Percentiles rank a stretch among this genome's conserved stretches.
phyloP scores from a whole-genome alignment of 2,113 vertebrate genomes.

The Steatornis caripensis region DNA sequence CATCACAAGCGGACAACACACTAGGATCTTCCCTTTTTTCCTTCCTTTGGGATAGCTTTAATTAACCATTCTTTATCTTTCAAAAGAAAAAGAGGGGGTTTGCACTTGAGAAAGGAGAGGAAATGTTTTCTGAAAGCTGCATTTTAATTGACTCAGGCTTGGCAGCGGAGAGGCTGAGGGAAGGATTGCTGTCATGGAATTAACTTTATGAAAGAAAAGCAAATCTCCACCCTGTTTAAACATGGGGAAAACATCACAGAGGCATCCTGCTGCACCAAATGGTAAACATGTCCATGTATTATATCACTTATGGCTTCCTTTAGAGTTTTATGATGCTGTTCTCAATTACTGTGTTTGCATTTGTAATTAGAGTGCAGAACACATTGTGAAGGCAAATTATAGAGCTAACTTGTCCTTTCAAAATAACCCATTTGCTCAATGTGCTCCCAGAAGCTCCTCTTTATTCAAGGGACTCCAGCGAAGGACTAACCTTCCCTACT shows the following conservation, averaged over 20 bases:
- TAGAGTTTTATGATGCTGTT: slow-evolving; percentile 61
- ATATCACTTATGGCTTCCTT: slow-evolving; percentile 63
- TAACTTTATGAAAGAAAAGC: slow-evolving; percentile 49
- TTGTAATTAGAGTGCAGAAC: slow-evolving; percentile 57
- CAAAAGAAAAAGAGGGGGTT: neutral
- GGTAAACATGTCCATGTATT: slow-evolving; percentile 60
- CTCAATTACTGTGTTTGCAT: slow-evolving; percentile 67
- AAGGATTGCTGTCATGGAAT: slow-evolving; percentile 17
- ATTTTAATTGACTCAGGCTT: neutral
- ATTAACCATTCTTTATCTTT: neutral
- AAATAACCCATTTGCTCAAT: slow-evolving; percentile 44
- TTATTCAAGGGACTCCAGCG: slow-evolving; percentile 13
- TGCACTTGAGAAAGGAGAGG: neutral
- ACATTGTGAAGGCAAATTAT: slow-evolving; percentile 34
- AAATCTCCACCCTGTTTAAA: slow-evolving; percentile 54
- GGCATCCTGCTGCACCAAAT: slow-evolving; percentile 50
- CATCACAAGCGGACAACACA: neutral
- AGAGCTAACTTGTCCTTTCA: slow-evolving; percentile 59
- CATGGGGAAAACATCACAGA: slow-evolving; percentile 48
- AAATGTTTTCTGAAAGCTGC: neutral
- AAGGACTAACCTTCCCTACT: neutral
- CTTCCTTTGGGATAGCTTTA: neutral
- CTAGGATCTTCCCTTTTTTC: neutral
- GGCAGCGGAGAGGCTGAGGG: neutral
- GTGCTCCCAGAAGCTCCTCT: slow-evolving; percentile 29